phyloP scores from a whole-genome alignment of 2,113 vertebrate genomes.

The Prietella phreatophila region DNA sequence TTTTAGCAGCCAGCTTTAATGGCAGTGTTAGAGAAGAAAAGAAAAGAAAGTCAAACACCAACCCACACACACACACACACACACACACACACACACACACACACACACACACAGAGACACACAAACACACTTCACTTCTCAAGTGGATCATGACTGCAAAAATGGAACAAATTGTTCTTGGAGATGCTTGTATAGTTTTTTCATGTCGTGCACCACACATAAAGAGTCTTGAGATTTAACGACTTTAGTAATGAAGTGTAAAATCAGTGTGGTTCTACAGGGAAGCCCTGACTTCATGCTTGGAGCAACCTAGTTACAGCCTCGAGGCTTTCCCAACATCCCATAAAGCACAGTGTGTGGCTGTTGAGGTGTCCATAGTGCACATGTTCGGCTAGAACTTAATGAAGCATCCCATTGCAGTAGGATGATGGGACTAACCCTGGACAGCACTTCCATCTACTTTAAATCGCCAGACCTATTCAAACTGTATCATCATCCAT shows the following conservation, averaged over 20 bases:
- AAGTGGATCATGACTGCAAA: conserved; percentile 1
- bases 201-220: not conserved
- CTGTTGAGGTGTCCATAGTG: conserved; percentile 44
- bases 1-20: not conserved
- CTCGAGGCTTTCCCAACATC: conserved; percentile 36
- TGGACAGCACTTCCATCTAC: not conserved
- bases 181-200: conserved; percentile 9
- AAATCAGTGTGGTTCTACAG: conserved; percentile 35
- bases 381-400: conserved; percentile 16
- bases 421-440: not conserved
- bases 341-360: conserved; percentile 35
- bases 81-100: not conserved
- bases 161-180: conserved; percentile 19
- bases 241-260: conserved; percentile 34
- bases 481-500: not conserved
- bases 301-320: conserved; percentile 28
- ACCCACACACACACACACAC: not conserved
- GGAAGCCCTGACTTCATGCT: conserved; percentile 22
- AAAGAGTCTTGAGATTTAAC: conserved; percentile 20
- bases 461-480: not conserved
- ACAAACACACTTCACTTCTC: not conserved
- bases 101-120: not conserved
- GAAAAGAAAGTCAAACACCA: not conserved
- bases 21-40: not conserved
- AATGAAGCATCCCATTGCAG: conserved; percentile 1